Conservation (phyloP, 2,888 invertebrate species). For the Hofmannophila pseudospretella region DNA sequence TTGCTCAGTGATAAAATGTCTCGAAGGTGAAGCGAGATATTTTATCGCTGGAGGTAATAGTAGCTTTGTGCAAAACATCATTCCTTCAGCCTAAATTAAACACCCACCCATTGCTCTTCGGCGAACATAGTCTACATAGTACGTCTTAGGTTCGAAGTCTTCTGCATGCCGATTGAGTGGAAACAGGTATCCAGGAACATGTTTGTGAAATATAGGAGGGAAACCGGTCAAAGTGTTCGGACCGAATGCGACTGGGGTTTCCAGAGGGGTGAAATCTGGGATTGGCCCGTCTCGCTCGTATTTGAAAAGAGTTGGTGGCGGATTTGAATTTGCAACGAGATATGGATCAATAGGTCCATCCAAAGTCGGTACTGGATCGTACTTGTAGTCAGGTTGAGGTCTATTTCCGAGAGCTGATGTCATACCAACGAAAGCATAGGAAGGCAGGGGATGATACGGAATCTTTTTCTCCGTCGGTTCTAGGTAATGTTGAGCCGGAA, state of each 20-base stretch:
- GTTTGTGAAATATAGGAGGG: constrained; percentile 68
- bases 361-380: constrained; percentile 56
- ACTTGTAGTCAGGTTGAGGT: constrained; percentile 61
- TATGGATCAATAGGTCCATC: constrained; percentile 63
- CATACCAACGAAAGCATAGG: constrained; percentile 65
- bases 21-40: constrained; percentile 9
- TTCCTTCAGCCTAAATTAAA: constrained; percentile 71
- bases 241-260: constrained; percentile 52
- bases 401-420: constrained; percentile 61
- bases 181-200: constrained; percentile 70
- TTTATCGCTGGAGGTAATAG: too few species aligned
- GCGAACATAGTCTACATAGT: constrained; percentile 74
- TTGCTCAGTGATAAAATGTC: constrained; percentile 12
- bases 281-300: constrained; percentile 68
- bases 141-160: constrained; percentile 70
- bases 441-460: constrained; percentile 56
- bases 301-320: constrained; percentile 59
- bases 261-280: constrained; percentile 52
- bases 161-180: constrained; percentile 62
- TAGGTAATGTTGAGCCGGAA: constrained; percentile 66
- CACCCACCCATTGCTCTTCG: constrained; percentile 75
- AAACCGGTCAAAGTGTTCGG: constrained; percentile 64
- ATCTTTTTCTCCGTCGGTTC: constrained; percentile 54
- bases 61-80: constrained; percentile 40
- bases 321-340: constrained; percentile 46